These are phyloP conservation scores for Charanyca ferruginea DNA, from an alignment of 2,888 invertebrate genomes.

Conservation along the genomic window DNA sequence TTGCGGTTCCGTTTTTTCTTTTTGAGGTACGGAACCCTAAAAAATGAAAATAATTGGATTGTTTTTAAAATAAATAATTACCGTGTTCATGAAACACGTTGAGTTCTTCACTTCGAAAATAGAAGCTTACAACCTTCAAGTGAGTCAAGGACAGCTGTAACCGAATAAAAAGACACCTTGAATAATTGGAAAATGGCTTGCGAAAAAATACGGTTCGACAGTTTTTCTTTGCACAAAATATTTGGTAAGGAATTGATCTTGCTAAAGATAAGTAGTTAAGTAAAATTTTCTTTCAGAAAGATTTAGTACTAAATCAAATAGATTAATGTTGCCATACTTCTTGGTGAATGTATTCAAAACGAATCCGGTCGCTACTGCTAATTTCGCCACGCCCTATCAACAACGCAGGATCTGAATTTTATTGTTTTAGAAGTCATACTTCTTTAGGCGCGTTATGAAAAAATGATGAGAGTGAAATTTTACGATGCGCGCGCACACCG, in stretches of 20 bases:
- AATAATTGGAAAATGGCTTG: conserved; percentile 57
- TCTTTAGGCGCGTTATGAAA: too few relatives aligned
- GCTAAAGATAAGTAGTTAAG: neutral
- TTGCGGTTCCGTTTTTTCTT: too few relatives aligned
- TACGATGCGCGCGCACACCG: too few relatives aligned
- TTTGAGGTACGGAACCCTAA: too few relatives aligned
- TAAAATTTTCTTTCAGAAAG: neutral
- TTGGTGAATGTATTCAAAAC: neutral
- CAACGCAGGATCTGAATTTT: too few relatives aligned
- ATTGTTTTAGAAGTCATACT: too few relatives aligned
- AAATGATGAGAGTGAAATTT: too few relatives aligned
- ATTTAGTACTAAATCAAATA: too few relatives aligned
- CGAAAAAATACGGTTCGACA: conserved; percentile 30
- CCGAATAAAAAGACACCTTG: conserved; percentile 43
- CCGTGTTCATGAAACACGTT: neutral
- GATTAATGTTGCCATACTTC: neutral
- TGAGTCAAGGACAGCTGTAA: conserved; percentile 44
- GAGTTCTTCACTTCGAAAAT: conserved; percentile 21
- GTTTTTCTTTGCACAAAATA: conserved; percentile 36
- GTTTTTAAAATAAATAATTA: neutral
- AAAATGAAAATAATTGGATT: too few relatives aligned
- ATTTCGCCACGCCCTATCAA: too few relatives aligned
- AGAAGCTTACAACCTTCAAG: conserved; percentile 36
- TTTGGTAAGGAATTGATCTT: conserved; percentile 26
- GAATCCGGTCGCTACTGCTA: too few relatives aligned